Percentiles rank a stretch among this genome's conserved stretches.
Conservation (phyloP, 1,140 invertebrate species). For the Brachionus paranguensis region DNA sequence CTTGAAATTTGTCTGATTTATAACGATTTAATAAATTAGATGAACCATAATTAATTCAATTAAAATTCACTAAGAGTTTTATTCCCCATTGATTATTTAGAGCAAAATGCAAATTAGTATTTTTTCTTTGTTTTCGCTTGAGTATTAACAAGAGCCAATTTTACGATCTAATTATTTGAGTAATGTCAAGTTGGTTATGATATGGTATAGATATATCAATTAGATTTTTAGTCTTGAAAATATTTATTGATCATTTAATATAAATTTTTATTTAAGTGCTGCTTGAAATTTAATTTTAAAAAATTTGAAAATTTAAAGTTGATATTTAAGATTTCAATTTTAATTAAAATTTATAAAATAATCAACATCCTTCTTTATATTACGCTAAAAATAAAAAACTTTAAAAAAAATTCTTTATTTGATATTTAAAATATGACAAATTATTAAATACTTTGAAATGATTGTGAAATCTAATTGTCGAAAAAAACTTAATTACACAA, state of each 20-base stretch:
- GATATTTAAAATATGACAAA: no score
- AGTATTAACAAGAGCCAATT: not conserved
- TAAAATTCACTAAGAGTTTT: slow-evolving; percentile 12
- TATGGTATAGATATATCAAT: not conserved
- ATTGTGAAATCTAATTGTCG: no score
- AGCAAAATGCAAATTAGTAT: slow-evolving; percentile 11
- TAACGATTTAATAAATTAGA: not conserved
- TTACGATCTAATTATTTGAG: not conserved
- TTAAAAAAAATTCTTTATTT: no score
- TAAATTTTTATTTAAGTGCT: not conserved
- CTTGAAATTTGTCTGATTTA: not conserved
- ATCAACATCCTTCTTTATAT: no score
- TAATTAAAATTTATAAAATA: no score
- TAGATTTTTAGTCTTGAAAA: not conserved
- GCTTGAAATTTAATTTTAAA: not conserved
- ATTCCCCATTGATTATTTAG: not conserved
- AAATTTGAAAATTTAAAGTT: not conserved
- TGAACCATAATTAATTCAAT: slow-evolving; percentile 22
- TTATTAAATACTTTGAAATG: no score
- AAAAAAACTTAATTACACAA: no score
- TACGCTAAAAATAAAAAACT: no score
- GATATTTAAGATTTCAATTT: no score
- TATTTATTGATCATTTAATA: not conserved
- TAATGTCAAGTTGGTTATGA: not conserved
- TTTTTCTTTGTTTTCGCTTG: not conserved